Evolutionary conservation across 2,797 vertebrate species (phyloP), one percentile per base, ranked within the genome.

Genomic region (Apogon hyalosoma): DNA sequence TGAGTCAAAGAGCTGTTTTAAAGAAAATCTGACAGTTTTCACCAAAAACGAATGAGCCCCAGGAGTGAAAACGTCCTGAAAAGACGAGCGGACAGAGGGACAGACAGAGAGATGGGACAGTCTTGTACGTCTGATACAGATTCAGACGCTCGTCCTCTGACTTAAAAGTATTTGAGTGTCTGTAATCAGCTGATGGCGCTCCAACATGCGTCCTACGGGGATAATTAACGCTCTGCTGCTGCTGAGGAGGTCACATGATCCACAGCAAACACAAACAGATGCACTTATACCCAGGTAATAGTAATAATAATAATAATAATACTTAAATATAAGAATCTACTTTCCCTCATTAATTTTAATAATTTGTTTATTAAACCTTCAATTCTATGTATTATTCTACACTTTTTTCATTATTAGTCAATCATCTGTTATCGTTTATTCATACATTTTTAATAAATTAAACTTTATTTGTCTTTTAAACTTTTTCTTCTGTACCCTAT

Each of bases 101-200:
- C 11, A 13, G 55, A 58, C 4, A 11, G 47, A 36, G 51, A 41
- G 31, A 12, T 13, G 15, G 49, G 43, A 74, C 63, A 47, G 38
- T 45, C 36, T 53, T 15, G 63, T 7, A 0, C 38, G 12, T 54
- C 61, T 77, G 63, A 68, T 50, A 40, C 12, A 11, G 41, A 69
- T 65, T 52, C 77, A 63, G 33, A 42, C 58, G 1, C n/a, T 60
- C 21, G 59, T 77, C 38, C 3, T 46, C 33, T 45, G 67, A 72
- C 31, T 60, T 51, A 12, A 67, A 79, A 60, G 54, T 51, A 0
- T 45, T 62, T 36, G 12, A 47, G 65, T 63, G 43, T 77, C 63
- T 67, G n/a, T n/a, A 74, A 77, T 74, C 73, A 67, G 56, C 61
- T 70, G 73, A 76, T 1, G 52, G 50, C 62, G 42, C 53, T 73